Base-by-base conservation (phyloP, 2,888 invertebrate species). In the Eupsilia transversa region DNA sequence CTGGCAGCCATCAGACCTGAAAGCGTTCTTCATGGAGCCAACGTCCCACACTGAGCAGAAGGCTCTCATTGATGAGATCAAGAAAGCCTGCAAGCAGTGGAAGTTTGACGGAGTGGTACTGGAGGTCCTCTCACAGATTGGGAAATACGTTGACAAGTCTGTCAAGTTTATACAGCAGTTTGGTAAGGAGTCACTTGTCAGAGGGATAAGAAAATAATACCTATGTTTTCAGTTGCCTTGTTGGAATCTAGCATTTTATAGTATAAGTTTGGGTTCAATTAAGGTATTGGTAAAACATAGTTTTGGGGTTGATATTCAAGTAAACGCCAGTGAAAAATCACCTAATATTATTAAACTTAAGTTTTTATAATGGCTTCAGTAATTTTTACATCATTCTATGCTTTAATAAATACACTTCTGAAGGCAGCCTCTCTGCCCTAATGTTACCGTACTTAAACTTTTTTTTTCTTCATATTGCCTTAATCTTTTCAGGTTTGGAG, bases 61-160 rank as follows among this genome's bases (percentile, higher is more conserved):
- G 70, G 97, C 97, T 68, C 96, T 99, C 23, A 97, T 97, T 33
- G 96, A 97, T 54, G 96, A 97, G 65, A 96, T 99, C 0, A 96
- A 97, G 54, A 97, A 98, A 79, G 96, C 97, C 23, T 97, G 98
- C 80, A 97, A 98, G 96, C 97, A 97, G 77, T 97, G 98, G 94
- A 97, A 97, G 83, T 99, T 99, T 94, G 98, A 98, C 94, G 99
- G 99, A 1, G 97, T 98, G 54, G 99, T 99, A 0, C 91, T 99
- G 6, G 99, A 99, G 94, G 97, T 99, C 68, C 98, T 99, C 97
- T 98, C 98, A 30, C 98, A 96, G 86, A 94, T 96, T 68, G 96
- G 96, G 65, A 99, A 94, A 96, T 99, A 90, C 97, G 98, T 87
- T 97, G 98, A 86, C 95, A 97, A 89, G 67, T 96, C 98, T 72